phyloP scores from a whole-genome alignment of 1,140 invertebrate genomes.

The Proctacanthus coquilletti region DNA sequence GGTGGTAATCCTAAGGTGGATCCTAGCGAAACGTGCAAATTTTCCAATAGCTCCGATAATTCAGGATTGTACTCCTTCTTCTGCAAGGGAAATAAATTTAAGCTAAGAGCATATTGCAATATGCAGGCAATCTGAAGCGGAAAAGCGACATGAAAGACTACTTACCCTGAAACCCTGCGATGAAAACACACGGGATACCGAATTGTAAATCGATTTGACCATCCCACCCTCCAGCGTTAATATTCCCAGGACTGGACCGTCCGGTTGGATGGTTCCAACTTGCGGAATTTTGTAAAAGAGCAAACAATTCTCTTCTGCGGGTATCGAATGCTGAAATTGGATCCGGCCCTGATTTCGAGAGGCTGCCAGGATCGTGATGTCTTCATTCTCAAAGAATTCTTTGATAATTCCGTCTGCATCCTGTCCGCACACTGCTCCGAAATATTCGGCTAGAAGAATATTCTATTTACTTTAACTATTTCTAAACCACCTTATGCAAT shows the following conservation, averaged over 20 bases:
- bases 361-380: constrained; percentile 26
- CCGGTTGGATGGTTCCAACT: constrained; percentile 12
- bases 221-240: constrained; percentile 29
- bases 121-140: neutral
- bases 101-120: no score
- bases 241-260: constrained; percentile 21
- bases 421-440: constrained; percentile 17
- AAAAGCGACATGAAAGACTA: constrained; percentile 9
- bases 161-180: constrained; percentile 22
- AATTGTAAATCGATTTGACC: constrained; percentile 32
- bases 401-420: constrained; percentile 22
- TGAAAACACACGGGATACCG: constrained; percentile 28
- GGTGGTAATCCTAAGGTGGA: constrained; percentile 26
- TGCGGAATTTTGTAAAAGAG: constrained; percentile 31
- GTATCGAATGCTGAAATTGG: constrained; percentile 29
- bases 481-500: no score
- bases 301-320: constrained; percentile 26
- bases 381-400: constrained; percentile 29
- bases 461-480: no score
- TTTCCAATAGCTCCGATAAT: constrained; percentile 23
- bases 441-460: constrained; percentile 23
- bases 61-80: constrained; percentile 24
- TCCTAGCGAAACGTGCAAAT: constrained; percentile 24
- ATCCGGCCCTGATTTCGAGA: constrained; percentile 26
- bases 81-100: constrained; percentile 13